Evolutionary conservation across 1,140 invertebrate species (phyloP), one percentile per base, ranked within the genome.

Genomic region (Drosophila erecta): DNA sequence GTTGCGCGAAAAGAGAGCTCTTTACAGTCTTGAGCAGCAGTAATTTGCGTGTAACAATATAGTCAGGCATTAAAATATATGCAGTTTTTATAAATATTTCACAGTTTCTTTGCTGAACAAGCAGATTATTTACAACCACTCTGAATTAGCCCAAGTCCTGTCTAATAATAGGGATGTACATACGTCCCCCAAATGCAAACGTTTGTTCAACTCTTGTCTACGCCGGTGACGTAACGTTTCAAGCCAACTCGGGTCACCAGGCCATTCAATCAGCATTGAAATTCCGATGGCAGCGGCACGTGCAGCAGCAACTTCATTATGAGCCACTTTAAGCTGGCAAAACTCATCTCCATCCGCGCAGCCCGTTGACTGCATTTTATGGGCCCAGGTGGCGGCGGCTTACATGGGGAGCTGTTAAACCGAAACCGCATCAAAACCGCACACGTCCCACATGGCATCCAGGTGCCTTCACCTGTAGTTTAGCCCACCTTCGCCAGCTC

Each of bases 401-500:
- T 41, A 38, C 58, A 55, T 60, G 50, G 67, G 55, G 79, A 77
- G 80, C 79, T 83, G 79, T 83, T 83, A 83, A 78, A 59, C 79
- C 80, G 80, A 83, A 83, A 83, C 80, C 80, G 76, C 83, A 87
- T 76, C 64, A 58, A 76, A 79, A 83, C 83, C 83, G 56, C 83
- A 89, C 83, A 87, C 83, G 84, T 89, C 62, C 84, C 79, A 79
- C 79, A 89, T 86, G 83, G 83, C 79, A 79, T 73, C 62, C 77
- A 80, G 59, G 62, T 76, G 69, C 53, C 65, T 50, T 44, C 35
- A 22, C 47, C 56, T 40, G 7, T 49, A 17, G 15, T 49, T 27
- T 24, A n/a, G 46, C 46, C 46, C 46, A 27, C 14, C 47, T 51
- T 10, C 24, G 14, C 6, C 47, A 30, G n/a, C 54, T 51, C 14